Conservation (phyloP, 2,888 invertebrate genomes). For the Pristionchus arcanus region DNA sequence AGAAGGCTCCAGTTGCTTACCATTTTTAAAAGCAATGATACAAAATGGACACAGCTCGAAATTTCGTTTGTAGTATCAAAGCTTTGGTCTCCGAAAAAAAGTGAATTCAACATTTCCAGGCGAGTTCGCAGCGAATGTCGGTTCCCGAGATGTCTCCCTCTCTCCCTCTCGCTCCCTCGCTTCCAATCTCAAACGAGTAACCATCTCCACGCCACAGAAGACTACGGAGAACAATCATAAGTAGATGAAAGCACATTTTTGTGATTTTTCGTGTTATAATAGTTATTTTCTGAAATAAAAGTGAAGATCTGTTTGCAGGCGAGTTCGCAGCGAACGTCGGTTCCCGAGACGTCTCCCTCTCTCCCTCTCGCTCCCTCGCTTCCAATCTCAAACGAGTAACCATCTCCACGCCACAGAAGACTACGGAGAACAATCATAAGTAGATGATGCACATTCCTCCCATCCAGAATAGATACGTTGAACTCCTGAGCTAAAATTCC, state of each 20-base stretch:
- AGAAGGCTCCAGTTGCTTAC: no score
- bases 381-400: constrained; percentile 73
- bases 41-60: no score
- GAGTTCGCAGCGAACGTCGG: constrained; percentile 76
- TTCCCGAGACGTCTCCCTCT: constrained; percentile 68
- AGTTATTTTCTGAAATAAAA: background rate
- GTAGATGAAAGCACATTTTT: background rate
- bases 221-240: constrained; percentile 28
- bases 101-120: no score
- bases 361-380: constrained; percentile 71
- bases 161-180: constrained; percentile 72
- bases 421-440: constrained; percentile 22
- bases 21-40: no score
- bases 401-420: constrained; percentile 57
- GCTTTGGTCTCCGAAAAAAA: no score
- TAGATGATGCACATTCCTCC: constrained; percentile 21
- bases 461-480: background rate
- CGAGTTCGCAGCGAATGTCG: constrained; percentile 75
- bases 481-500: background rate
- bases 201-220: constrained; percentile 59
- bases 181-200: constrained; percentile 72
- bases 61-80: no score
- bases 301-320: constrained; percentile 58
- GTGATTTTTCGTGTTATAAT: background rate
- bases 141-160: constrained; percentile 69